phyloP scores from a whole-genome alignment of 2,888 invertebrate genomes.

The Ophion ventricosus region DNA sequence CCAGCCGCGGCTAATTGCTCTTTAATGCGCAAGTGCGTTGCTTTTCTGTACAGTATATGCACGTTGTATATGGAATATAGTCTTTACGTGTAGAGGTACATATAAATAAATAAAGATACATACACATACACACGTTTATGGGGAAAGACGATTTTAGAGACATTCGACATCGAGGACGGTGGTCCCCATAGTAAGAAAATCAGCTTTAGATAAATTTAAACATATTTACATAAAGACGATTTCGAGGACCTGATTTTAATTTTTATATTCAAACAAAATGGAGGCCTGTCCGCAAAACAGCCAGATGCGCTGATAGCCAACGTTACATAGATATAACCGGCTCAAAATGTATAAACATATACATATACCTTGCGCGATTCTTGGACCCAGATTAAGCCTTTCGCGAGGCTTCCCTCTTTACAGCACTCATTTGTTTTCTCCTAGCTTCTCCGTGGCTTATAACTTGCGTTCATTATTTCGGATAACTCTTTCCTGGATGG shows the following conservation, averaged over 20 bases:
- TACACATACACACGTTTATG: constrained; percentile 8
- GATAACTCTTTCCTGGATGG: constrained; percentile 10
- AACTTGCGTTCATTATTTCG: constrained; percentile 49
- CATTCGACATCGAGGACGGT: background rate
- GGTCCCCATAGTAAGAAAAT: background rate
- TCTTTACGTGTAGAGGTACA: background rate
- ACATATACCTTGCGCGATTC: constrained; percentile 33
- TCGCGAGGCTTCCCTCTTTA: constrained; percentile 36
- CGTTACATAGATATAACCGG: background rate
- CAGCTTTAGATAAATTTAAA: background rate
- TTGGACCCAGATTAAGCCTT: constrained; percentile 55
- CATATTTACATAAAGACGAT: background rate
- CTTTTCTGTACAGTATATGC: constrained; percentile 76
- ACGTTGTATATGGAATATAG: constrained; percentile 62
- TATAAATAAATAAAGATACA: constrained; percentile 33
- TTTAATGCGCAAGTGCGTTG: constrained; percentile 80
- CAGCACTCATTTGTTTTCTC: background rate
- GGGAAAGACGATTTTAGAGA: background rate
- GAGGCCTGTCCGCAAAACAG: background rate
- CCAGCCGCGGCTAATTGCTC: constrained; percentile 82
- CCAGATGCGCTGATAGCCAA: background rate
- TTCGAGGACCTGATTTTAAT: background rate
- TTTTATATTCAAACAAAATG: background rate
- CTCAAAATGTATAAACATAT: background rate
- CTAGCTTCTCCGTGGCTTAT: constrained; percentile 2